Evolutionary conservation across 2,113 vertebrate genomes (phyloP).

Genomic region (Sinosuthora webbiana): DNA sequence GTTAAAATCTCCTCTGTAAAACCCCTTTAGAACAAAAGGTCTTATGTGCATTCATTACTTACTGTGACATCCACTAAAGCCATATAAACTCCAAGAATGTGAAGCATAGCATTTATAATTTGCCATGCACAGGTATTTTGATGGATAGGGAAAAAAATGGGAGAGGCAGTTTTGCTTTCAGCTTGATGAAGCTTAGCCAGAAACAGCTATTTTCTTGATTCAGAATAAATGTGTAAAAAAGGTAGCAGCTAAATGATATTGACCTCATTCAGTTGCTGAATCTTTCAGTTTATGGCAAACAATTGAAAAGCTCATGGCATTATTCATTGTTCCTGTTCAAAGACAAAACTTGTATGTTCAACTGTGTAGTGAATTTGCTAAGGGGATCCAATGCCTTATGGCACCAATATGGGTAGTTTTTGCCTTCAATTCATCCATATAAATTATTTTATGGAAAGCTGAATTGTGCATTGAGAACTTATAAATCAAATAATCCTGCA

Average conservation of each 20-base stretch:
- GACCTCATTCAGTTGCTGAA: neutral
- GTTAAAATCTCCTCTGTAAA: neutral
- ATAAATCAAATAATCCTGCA: neutral
- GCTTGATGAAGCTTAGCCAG: neutral
- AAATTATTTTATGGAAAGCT: neutral
- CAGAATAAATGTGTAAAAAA: neutral
- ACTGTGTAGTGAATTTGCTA: neutral
- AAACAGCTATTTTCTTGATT: conserved; percentile 4
- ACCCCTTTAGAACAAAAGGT: neutral
- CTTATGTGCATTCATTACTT: neutral
- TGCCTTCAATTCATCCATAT: neutral
- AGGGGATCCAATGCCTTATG: neutral
- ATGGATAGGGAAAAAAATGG: neutral
- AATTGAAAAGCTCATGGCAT: neutral
- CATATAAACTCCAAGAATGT: neutral
- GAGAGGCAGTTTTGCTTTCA: neutral
- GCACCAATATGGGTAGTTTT: neutral
- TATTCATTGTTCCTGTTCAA: neutral
- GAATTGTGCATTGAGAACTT: neutral
- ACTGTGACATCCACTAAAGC: neutral
- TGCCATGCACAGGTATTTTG: neutral
- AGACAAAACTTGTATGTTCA: neutral
- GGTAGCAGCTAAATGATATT: neutral
- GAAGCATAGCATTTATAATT: neutral
- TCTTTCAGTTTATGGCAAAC: neutral